Base-by-base conservation (phyloP, 1,140 invertebrate genomes). In the Gryllus bimaculatus region DNA sequence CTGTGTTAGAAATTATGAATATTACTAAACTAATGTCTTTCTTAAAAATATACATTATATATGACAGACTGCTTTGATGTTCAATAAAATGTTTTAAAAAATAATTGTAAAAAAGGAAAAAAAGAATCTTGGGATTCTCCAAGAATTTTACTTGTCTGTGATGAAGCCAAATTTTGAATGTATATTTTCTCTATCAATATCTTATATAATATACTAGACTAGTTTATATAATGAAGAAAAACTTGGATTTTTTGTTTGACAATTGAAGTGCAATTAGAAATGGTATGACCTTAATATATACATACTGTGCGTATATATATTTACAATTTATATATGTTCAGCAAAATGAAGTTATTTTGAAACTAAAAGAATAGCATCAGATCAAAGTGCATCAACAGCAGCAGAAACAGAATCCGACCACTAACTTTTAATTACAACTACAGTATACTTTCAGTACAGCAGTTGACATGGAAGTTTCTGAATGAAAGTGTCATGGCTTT, bases 121-220 rank as follows among this genome's bases (percentile, higher is more conserved):
- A 66, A 66, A 66, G 78, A 80, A 81, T 81, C 81, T 82, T 81
- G 81, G 81, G 81, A 81, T 76, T 78, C 78, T 74, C 79, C 81
- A 80, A 81, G 79, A 79, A 81, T 82, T 81, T 79, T 79, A 81
- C 81, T 66, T 82, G 80, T 82, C 82, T 82, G 82, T 82, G 82
- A 82, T 82, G 81, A 81, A 80, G 80, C 82, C 79, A 82, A 82
- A 82, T 82, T 82, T 81, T 81, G 78, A 81, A 82, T 82, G 81
- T 82, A 82, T 82, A 82, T 82, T 82, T 82, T 82, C 81, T 81
- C 79, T 82, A 82, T 80, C 77, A 48, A 81, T 79, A 79, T 79
- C 75, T 79, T 79, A 79, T 79, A 79, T 77, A 77, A 77, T 79
- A 79, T 77, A 79, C 79, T 79, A 79, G 79, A 79, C 79, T 79